Base-by-base conservation (phyloP, 2,888 invertebrate species). In the Neoscelio sp. region DNA sequence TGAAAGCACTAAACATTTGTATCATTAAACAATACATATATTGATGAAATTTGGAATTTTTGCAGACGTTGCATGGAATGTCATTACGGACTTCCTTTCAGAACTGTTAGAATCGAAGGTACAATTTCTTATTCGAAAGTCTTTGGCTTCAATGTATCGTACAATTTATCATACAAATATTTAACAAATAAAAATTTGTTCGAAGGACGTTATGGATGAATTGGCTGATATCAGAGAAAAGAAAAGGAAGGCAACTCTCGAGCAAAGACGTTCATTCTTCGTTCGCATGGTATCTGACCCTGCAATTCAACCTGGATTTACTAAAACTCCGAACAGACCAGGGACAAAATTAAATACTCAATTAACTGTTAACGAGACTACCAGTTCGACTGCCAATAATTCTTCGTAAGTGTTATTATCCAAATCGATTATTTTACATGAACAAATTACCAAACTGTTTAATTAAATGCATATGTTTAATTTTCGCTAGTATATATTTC, bases 211-310 rank as follows among this genome's bases (percentile, higher is more conserved):
- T 26, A 91, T 94, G 91, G 96, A 96, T 85, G 94, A 94, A 83
- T 92, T 96, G 35, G 94, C 94, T 83, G 95, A 95, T 80, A 94
- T 95, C 70, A 91, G 95, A 42, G 94, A 95, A 83, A 93, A 94
- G 70, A 95, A 95, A 88, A 93, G 94, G 88, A 94, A 94, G 85
- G 95, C 96, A 68, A 95, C 95, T 2, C 91, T 98, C 87, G 96
- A 96, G 5, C 96, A 97, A 91, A 97, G 98, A 91, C 94, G 98
- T 58, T 97, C 98, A 8, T 98, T 98, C 93, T 98, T 98, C 91
- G 98, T 98, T 68, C 96, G 98, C 52, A 98, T 98, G 98, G 98
- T 98, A 80, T 97, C 97, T 90, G 98, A 98, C 92, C 98, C 98
- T 1, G 98, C 98, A 91, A 96, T 98, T 68, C 90, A 90, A 23